These are phyloP conservation scores for Sylvicapra grimmia DNA, from an alignment of 2,113 vertebrate species.

Conservation along the genomic window DNA sequence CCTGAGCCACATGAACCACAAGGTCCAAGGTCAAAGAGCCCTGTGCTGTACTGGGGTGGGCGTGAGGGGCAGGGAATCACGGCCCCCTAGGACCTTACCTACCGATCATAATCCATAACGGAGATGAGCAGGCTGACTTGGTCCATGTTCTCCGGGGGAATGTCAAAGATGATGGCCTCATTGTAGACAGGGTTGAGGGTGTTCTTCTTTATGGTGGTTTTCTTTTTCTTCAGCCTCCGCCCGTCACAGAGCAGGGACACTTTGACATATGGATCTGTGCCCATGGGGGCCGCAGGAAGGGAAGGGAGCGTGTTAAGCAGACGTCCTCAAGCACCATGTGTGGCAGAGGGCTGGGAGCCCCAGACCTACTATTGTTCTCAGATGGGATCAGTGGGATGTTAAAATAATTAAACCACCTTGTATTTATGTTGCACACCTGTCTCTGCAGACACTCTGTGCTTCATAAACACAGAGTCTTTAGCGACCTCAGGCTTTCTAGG, in stretches of 20 bases:
- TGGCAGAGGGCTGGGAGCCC: neutral
- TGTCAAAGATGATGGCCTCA: conserved; percentile 99
- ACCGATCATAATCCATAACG: conserved; percentile 98
- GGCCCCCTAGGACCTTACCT: conserved; percentile 56
- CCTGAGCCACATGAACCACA: neutral
- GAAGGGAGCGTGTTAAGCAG: neutral
- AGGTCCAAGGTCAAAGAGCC: neutral
- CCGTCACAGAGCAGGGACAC: conserved; percentile 97
- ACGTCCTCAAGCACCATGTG: neutral
- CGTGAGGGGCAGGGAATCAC: neutral
- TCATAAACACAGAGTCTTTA: conserved; percentile 33
- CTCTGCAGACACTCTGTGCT: conserved; percentile 29
- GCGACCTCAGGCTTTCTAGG: conserved; percentile 13
- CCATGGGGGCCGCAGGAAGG: neutral
- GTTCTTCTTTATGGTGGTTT: conserved; percentile 99
- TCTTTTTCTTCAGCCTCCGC: conserved; percentile 97
- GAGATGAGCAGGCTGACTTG: conserved; percentile 98
- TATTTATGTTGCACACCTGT: conserved; percentile 48
- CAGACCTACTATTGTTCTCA: neutral
- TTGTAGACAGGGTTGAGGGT: conserved; percentile 98
- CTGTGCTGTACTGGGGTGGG: rapidly evolving
- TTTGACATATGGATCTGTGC: conserved; percentile 94
- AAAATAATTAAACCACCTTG: conserved; percentile 44
- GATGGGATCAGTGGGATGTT: conserved; percentile 10
- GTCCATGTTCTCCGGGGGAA: conserved; percentile 98